These are phyloP conservation scores for Ramphastos sulfuratus DNA, from an alignment of 2,113 vertebrate genomes.

Conservation along the genomic window DNA sequence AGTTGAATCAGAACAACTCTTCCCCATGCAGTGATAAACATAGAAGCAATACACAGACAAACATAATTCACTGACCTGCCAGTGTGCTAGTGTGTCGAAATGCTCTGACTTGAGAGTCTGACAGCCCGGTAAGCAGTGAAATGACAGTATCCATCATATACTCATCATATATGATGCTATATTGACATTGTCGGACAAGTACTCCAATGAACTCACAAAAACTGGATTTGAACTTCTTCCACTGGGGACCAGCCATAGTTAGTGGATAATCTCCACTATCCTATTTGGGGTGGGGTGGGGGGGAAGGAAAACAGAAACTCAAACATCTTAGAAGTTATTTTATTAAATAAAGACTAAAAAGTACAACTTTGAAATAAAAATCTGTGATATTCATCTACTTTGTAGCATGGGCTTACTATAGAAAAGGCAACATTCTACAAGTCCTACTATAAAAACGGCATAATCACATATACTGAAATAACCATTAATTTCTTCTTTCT, in stretches of 20 bases:
- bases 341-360: not conserved
- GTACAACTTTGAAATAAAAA: not conserved
- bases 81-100: conserved; percentile 99
- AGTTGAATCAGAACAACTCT: not conserved
- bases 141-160: conserved; percentile 99
- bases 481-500: not conserved
- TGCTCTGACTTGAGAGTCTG: conserved; percentile 97
- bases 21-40: not conserved
- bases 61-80: conserved; percentile 84
- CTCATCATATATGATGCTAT: conserved; percentile 99
- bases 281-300: conserved; percentile 72
- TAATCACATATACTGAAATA: not conserved
- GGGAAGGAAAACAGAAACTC: not conserved
- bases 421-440: not conserved
- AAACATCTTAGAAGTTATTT: not conserved
- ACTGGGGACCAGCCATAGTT: conserved; percentile 97
- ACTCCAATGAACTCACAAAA: conserved; percentile 99
- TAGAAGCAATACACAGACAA: not conserved
- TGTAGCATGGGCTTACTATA: not conserved
- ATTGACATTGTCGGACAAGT: conserved; percentile 96
- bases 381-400: not conserved
- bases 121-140: conserved; percentile 96
- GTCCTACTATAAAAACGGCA: not conserved
- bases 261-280: conserved; percentile 98
- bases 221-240: conserved; percentile 98